Conservation (phyloP, 1,140 invertebrate genomes). For the Drosophila sturtevanti region DNA sequence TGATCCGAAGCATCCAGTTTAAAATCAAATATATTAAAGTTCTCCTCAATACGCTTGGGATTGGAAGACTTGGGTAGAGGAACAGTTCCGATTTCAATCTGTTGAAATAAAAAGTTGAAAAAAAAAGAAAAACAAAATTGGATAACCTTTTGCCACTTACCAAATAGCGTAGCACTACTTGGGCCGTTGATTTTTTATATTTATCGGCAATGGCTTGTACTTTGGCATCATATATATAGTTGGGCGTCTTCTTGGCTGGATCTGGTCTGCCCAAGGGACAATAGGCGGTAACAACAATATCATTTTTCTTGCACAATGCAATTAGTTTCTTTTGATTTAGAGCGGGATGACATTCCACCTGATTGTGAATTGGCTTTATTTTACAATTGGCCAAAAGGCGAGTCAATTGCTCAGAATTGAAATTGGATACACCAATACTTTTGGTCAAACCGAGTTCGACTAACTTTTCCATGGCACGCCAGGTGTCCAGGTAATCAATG, state of each 20-base stretch:
- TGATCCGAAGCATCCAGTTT: constrained; percentile 86
- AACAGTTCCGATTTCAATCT: constrained; percentile 89
- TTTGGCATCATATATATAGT: constrained; percentile 86
- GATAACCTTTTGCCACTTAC: constrained; percentile 82
- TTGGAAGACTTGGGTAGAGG: constrained; percentile 93
- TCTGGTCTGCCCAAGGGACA: constrained; percentile 90
- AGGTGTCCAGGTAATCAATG: constrained; percentile 91
- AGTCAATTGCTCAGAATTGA: constrained; percentile 89
- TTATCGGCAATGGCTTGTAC: constrained; percentile 86
- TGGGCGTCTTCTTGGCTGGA: constrained; percentile 87
- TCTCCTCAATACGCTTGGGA: constrained; percentile 88
- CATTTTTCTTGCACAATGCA: constrained; percentile 87
- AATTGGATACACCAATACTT: constrained; percentile 93
- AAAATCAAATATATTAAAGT: constrained; percentile 91
- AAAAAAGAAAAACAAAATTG: background rate
- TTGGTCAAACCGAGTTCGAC: constrained; percentile 87
- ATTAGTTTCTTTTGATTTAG: constrained; percentile 88
- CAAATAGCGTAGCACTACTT: constrained; percentile 86
- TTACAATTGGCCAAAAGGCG: constrained; percentile 86
- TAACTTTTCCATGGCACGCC: constrained; percentile 90
- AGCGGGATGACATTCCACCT: constrained; percentile 90
- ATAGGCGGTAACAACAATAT: constrained; percentile 90
- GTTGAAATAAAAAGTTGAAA: constrained; percentile 35
- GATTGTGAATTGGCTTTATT: constrained; percentile 89
- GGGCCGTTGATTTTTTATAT: constrained; percentile 89